Evolutionary conservation across 2,888 invertebrate species (phyloP).

Genomic region (Epistrophe eligans): DNA sequence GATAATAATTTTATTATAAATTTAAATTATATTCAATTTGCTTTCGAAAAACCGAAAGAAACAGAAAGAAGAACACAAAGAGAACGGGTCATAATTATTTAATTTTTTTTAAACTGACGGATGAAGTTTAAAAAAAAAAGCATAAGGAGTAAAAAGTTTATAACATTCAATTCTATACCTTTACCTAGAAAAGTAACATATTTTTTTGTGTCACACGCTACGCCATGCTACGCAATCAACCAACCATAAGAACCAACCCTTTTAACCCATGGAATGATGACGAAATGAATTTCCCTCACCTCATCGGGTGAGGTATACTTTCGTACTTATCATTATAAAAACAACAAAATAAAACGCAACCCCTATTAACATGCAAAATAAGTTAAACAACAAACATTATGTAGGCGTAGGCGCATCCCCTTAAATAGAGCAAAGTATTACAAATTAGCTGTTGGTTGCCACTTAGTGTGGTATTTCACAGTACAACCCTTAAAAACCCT

Average conservation of each 20-base stretch:
- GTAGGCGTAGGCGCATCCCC: slow-evolving; percentile 51
- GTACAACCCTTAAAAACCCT: slow-evolving; percentile 29
- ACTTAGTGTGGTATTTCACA: slow-evolving; percentile 27
- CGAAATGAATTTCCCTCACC: slow-evolving; percentile 13
- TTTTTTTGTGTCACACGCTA: background rate
- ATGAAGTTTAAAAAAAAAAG: background rate
- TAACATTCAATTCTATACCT: background rate
- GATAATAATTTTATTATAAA: slow-evolving; percentile 3
- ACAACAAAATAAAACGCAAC: slow-evolving; percentile 17
- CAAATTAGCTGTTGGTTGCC: slow-evolving; percentile 56
- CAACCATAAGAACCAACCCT: background rate
- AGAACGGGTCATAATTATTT: background rate
- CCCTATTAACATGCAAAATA: slow-evolving; percentile 66
- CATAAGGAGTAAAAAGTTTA: background rate
- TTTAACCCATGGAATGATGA: background rate
- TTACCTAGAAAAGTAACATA: background rate
- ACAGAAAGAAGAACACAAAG: background rate
- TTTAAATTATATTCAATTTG: slow-evolving; percentile 1
- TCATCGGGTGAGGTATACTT: slow-evolving; percentile 1
- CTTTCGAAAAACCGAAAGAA: background rate
- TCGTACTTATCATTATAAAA: slow-evolving; percentile 7
- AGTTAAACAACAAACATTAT: slow-evolving; percentile 61
- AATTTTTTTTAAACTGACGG: background rate
- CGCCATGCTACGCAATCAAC: background rate
- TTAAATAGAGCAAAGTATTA: slow-evolving; percentile 48